Evolutionary conservation across 2,797 vertebrate species (phyloP).

Genomic region (Sphenodon punctatus): DNA sequence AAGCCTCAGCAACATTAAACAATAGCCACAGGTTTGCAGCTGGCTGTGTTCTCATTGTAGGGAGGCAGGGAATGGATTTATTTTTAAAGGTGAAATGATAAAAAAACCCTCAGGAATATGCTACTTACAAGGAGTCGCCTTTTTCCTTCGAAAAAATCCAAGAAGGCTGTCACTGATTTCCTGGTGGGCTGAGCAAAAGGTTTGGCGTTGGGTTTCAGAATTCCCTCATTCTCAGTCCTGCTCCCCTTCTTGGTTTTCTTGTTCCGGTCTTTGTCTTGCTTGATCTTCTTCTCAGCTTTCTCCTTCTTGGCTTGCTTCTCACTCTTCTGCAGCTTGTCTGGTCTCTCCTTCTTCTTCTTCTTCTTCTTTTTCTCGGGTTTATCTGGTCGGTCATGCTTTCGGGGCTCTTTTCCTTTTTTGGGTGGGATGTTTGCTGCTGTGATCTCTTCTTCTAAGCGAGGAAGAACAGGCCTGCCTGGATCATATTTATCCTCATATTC

Average conservation of each 20-base stretch:
- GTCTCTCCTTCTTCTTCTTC: constrained; percentile 86
- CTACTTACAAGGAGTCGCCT: constrained; percentile 92
- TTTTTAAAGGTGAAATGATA: background rate
- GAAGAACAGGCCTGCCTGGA: constrained; percentile 70
- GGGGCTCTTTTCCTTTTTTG: constrained; percentile 80
- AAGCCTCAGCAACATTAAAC: background rate
- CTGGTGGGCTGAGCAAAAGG: constrained; percentile 72
- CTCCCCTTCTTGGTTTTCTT: constrained; percentile 85
- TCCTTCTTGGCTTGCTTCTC: constrained; percentile 85
- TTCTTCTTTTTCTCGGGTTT: constrained; percentile 89
- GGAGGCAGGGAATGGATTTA: accelerated
- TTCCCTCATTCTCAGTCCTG: constrained; percentile 83
- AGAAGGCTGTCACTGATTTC: constrained; percentile 81
- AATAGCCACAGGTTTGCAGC: background rate
- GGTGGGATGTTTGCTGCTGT: constrained; percentile 72
- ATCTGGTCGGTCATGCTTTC: constrained; percentile 79
- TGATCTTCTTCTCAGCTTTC: constrained; percentile 79
- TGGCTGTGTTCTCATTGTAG: background rate
- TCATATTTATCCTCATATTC: constrained; percentile 89
- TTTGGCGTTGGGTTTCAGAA: constrained; percentile 82
- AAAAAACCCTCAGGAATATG: background rate
- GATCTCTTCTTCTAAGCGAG: constrained; percentile 75
- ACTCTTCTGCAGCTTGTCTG: constrained; percentile 81
- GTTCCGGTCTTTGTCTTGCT: constrained; percentile 83
- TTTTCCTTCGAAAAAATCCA: constrained; percentile 93